Base-by-base conservation (phyloP, 1,140 invertebrate genomes). In the Paraescarpia echinospica region DNA sequence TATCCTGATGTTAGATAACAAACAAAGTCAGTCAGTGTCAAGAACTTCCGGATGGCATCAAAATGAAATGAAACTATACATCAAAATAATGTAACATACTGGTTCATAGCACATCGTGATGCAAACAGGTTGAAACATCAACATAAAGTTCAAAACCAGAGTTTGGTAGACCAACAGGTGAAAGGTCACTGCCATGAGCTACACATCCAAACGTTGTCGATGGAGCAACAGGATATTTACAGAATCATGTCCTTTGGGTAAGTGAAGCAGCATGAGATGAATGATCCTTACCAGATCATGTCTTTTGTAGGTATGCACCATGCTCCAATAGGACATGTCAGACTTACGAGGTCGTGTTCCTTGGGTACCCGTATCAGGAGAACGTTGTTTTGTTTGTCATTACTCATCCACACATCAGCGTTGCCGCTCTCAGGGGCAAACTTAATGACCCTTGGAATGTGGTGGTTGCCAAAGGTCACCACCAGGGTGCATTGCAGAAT, bases 281-380 rank as follows among this genome's bases (percentile, higher is more conserved):
- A 18, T 2, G 27, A 77, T 77, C 59, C 27, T 77, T 77, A 77
- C 22, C 12, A 77, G 12, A 77, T 77, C 12, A 22, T 77, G 22
- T 5, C 27, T 4, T 77, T 77, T 77, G 59, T 6, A 18, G 18
- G 22, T 27, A 31, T 77, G 59, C 59, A 77, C 59, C 27, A 18
- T 77, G 59, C 14, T 14, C 59, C 22, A 77, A 22, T 2, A 77
- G 18, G 27, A 77, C 59, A 77, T 27, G 8, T 2, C 22, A 77
- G 14, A 91, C 94, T 94, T 92, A 95, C 98, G 91, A 99, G 96
- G 96, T 99, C 99, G 95, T 99, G 99, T 96, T 99, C 99, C 92
- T 98, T 97, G 0, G 98, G 98, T 9, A 99, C 97, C 93, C 98
- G 97, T 27, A 99, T 96, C 14, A 99, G 95, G 0, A 99, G 97